Evolutionary conservation across 2,113 vertebrate species (phyloP), one percentile per base, ranked within the genome.

Genomic region (Eidolon helvum): DNA sequence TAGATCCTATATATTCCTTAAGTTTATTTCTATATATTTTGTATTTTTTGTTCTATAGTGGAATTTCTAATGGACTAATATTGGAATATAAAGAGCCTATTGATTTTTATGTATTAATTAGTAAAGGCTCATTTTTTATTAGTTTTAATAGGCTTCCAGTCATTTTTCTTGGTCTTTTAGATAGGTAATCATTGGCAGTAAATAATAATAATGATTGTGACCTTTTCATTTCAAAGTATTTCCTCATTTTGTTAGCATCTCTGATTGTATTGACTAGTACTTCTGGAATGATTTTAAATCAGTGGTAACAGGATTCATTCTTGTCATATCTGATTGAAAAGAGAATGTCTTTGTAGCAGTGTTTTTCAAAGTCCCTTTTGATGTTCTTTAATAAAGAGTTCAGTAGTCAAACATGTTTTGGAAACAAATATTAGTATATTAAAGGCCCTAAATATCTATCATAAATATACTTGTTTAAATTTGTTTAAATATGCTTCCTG

Each of bases 21-120:
- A 82, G 50, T 92, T 87, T 94, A 63, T 77, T 83, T 28, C 50
- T 90, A 90, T 18, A 40, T 82, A 18, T 78, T 94, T 87, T 80
- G 61, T 55, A 72, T 61, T 89, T 80, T 80, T 57, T 84, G 24
- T 43, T 82, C 35, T 71, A 11, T 59, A 14, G 72, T 95, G 1
- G 72, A 59, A 88, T 93, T 63, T 93, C 30, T 74, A 74, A 3
- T 80, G n/a, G 59, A 61, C 82, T 78, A 84, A 88, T 55, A 72
- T 10, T 66, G 22, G 15, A 53, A 91, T 83, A 30, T 38, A 71
- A 83, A 69, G 53, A 71, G n/a, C 11, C 11, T 59, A 28, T 43
- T 65, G 8, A 35, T 40, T 93, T 72, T 80, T 53, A 9, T 50
- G 72, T 68, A 30, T 61, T 82, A 68, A 48, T 57, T 50, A 82